Percentiles rank a stretch among this genome's conserved stretches.
Evolutionary conservation across 2,113 vertebrate genomes (phyloP).

Genomic region (Micromys minutus): DNA sequence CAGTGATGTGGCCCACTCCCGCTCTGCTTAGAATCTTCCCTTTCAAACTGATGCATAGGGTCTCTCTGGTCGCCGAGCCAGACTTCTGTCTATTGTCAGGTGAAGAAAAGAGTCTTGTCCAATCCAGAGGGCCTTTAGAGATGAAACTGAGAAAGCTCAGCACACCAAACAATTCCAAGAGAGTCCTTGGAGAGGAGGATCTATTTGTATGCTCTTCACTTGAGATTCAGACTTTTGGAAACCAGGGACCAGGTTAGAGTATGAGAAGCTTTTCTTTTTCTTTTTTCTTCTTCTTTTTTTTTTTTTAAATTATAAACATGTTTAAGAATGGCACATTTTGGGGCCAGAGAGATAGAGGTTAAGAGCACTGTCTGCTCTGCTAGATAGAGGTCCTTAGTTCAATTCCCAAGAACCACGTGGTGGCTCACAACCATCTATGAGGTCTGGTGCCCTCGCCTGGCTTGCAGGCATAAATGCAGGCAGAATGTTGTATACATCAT

Average conservation of each 20-base stretch:
- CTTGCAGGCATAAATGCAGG: no score
- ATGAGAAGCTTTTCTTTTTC: neutral
- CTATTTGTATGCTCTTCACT: conserved; percentile 68
- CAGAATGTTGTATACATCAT: no score
- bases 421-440: no score
- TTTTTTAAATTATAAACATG: neutral
- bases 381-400: no score
- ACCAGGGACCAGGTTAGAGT: neutral
- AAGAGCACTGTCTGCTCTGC: no score
- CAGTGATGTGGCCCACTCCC: neutral
- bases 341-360: no score
- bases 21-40: neutral
- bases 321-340: neutral
- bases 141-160: conserved; percentile 32
- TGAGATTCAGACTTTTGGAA: conserved; percentile 79
- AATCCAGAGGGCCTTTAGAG: conserved; percentile 19
- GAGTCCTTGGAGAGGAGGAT: conserved; percentile 66
- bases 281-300: neutral
- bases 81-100: neutral
- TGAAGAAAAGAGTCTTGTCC: neutral
- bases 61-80: rapidly evolving
- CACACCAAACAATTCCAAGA: conserved; percentile 71
- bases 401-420: no score
- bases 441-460: no score
- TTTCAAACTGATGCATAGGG: rapidly evolving